Percentiles rank a stretch among this genome's conserved stretches.
phyloP scores from a whole-genome alignment of 2,888 invertebrate genomes.

The Ceramica pisi region DNA sequence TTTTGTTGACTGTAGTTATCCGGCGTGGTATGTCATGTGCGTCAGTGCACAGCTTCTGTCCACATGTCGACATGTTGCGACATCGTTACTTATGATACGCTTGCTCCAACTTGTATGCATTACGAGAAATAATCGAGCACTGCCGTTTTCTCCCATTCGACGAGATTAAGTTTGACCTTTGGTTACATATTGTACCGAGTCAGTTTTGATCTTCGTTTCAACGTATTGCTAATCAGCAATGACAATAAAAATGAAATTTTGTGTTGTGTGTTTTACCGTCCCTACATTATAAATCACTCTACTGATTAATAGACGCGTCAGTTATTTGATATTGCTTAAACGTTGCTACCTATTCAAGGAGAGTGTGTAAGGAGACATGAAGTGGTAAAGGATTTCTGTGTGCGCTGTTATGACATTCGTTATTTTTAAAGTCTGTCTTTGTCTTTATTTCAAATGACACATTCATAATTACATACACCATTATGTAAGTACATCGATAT shows the following conservation, averaged over 20 bases:
- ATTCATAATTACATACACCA: neutral
- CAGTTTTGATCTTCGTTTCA: neutral
- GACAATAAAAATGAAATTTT: neutral
- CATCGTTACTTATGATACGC: conserved; percentile 49
- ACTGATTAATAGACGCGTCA: conserved; percentile 1
- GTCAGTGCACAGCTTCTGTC: conserved; percentile 70
- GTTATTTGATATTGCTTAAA: neutral
- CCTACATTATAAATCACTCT: neutral
- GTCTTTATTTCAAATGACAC: neutral
- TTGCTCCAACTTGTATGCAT: conserved; percentile 24
- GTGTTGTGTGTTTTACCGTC: neutral
- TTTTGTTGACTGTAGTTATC: conserved; percentile 49
- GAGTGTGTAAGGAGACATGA: no score
- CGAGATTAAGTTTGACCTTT: neutral
- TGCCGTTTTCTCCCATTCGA: conserved; percentile 9
- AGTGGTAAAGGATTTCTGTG: neutral
- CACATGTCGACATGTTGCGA: conserved; percentile 66
- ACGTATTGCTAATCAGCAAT: neutral
- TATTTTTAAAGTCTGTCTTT: no score
- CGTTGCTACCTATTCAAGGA: neutral
- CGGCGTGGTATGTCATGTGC: conserved; percentile 63
- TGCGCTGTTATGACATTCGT: neutral
- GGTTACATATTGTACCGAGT: neutral
- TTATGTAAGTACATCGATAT: no score
- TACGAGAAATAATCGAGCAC: conserved; percentile 37